Evolutionary conservation across 1,140 invertebrate genomes (phyloP), one percentile per base, ranked within the genome.

Genomic region (Dysdera silvatica): DNA sequence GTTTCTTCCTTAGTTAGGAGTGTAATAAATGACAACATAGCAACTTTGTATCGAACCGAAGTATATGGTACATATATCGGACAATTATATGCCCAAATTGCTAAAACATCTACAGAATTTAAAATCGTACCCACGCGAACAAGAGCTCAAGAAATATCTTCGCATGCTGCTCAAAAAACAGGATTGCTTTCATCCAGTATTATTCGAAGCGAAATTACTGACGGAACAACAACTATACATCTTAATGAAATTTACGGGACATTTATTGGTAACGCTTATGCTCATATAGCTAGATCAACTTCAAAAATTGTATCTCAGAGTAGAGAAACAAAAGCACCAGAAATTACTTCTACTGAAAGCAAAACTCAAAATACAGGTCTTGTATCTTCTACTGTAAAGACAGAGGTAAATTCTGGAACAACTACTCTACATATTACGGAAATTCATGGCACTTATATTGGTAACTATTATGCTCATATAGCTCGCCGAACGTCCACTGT

Each of bases 381-480:
- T 20, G 70, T 78, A 35, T 75, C 76, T 7, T 74, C 75, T 23
- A 68, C 64, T 16, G 62, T 75, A 4, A 70, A 70, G 18, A 76
- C 74, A 4, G 68, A 70, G 51, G 69, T 76, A 18, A 68, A 70
- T 57, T 70, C 72, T 45, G 71, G 71, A 40, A 69, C 70, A n/a
- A 75, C 76, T 5, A 78, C 74, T 0, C 45, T 69, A n/a, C 68
- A 73, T 61, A 74, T 72, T 3, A 73, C 73, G 14, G 72, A 77
- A 61, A 70, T 74, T 23, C 73, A 74, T 70, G 67, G 74, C 24
- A 76, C 76, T 3, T 77, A 73, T 68, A 74, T 78, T 54, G 76
- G 74, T 52, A 72, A 71, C n/a, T 73, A 71, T 49, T 78, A 79
- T 68, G 76, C 74, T 26, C 74, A 78, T 60, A 83, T 93, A 16